These are phyloP conservation scores for Nymphicus hollandicus DNA, from an alignment of 2,113 vertebrate genomes.

Conservation along the genomic window DNA sequence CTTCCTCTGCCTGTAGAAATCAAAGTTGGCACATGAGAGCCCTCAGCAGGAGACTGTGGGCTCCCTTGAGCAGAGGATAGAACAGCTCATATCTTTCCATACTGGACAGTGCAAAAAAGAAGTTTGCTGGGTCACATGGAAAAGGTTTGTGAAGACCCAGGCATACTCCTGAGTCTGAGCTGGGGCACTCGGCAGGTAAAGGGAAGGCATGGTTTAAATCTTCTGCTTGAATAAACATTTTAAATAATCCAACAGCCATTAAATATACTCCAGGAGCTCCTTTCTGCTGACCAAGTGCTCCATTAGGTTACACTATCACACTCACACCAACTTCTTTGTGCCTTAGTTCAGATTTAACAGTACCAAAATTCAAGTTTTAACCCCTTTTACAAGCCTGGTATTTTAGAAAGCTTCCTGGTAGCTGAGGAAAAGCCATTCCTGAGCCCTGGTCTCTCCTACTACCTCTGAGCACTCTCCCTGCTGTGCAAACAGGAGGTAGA, in stretches of 20 bases:
- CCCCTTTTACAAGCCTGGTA: background rate
- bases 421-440: background rate
- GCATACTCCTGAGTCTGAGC: background rate
- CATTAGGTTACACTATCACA: background rate
- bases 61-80: background rate
- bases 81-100: background rate
- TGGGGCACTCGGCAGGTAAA: background rate
- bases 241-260: background rate
- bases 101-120: background rate
- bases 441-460: background rate
- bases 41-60: background rate
- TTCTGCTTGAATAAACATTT: background rate
- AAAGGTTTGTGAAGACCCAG: background rate
- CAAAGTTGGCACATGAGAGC: background rate
- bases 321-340: background rate
- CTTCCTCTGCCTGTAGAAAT: background rate
- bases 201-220: background rate
- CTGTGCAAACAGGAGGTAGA: background rate
- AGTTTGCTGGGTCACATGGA: background rate
- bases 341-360: background rate
- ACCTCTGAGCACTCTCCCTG: rapidly evolving
- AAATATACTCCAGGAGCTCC: background rate
- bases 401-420: background rate
- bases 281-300: background rate
- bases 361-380: background rate